A percentile compares a stretch with the other conserved stretches of the same genome.
phyloP scores from a whole-genome alignment of 2,888 invertebrate species.

The Lasioglossum lativentre region DNA sequence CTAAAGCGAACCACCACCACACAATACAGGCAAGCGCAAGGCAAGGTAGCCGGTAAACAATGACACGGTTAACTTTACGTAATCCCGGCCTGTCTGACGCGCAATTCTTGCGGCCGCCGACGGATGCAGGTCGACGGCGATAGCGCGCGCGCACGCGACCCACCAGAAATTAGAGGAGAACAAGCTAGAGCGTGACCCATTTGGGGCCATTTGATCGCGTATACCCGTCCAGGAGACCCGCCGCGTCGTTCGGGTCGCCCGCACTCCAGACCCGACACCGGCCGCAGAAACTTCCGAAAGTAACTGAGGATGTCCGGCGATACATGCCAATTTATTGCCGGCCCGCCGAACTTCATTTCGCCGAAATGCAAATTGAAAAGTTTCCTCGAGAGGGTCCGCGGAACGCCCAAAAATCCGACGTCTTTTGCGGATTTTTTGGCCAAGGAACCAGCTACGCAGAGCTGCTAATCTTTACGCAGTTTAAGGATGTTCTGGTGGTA shows the following conservation, averaged over 20 bases:
- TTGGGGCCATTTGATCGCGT: background rate
- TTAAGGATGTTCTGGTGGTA: too few species aligned
- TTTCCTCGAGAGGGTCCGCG: background rate
- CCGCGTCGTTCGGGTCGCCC: background rate
- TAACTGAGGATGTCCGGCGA: conserved; percentile 1
- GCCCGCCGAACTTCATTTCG: background rate
- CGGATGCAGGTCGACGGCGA: conserved; percentile 4
- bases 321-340: background rate
- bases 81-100: conserved; percentile 16
- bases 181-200: background rate
- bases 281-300: background rate
- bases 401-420: background rate
- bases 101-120: conserved; percentile 1
- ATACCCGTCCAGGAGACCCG: background rate
- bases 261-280: background rate
- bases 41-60: conserved; percentile 35
- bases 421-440: background rate
- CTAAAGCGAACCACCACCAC: conserved; percentile 18
- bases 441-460: too few species aligned
- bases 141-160: background rate
- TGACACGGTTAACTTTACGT: conserved; percentile 41
- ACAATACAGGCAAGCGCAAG: background rate
- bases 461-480: too few species aligned
- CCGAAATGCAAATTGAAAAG: background rate
- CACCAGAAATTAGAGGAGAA: conserved; percentile 1